A percentile compares a stretch with the other conserved stretches of the same genome.
phyloP scores from a whole-genome alignment of 2,113 vertebrate genomes.

The Oreochromis tanganicae region DNA sequence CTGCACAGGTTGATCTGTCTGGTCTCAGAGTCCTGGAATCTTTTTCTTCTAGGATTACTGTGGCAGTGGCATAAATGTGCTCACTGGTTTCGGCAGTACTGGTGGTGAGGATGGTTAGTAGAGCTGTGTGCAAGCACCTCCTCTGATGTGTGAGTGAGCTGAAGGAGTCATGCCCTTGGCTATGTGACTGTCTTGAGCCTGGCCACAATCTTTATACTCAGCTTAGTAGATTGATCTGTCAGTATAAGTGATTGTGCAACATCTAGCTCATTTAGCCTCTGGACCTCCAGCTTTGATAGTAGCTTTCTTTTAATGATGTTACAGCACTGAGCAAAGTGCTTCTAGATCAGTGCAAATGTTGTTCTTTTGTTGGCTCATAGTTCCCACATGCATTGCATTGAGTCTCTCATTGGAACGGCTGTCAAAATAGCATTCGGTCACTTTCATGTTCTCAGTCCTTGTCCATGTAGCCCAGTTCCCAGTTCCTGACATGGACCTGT shows the following conservation, averaged over 20 bases:
- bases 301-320: not conserved
- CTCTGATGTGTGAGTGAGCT: not conserved
- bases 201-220: not conserved
- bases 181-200: not conserved
- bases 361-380: not conserved
- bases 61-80: rapidly evolving
- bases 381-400: not conserved
- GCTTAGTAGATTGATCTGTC: not conserved
- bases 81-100: not conserved
- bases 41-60: not conserved
- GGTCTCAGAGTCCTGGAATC: not conserved
- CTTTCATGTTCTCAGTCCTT: not conserved
- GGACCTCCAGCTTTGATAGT: not conserved
- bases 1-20: not conserved
- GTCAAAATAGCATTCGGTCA: not conserved
- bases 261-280: not conserved
- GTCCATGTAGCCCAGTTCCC: not conserved
- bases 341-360: not conserved
- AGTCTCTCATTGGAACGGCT: not conserved
- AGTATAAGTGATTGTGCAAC: not conserved
- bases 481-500: not conserved
- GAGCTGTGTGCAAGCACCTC: not conserved
- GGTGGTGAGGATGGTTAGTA: not conserved
- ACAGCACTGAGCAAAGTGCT: rapidly evolving
- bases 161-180: not conserved